A percentile compares a stretch with the other conserved stretches of the same genome.
These are phyloP conservation scores for Dendroctonus valens DNA, from an alignment of 1,140 invertebrate genomes.

Conservation along the genomic window DNA sequence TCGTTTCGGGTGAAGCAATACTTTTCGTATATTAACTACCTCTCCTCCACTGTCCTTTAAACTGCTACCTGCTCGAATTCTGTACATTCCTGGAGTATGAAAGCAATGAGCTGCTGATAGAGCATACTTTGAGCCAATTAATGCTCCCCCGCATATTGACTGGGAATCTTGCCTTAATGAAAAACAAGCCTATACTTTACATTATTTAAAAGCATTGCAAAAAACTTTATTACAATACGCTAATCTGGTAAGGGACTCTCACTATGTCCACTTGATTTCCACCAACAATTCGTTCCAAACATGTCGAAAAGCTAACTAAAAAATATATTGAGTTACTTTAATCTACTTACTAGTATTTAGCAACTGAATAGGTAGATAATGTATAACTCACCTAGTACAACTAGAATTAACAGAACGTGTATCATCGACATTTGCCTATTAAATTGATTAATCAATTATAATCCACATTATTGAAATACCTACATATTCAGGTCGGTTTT, in stretches of 20 bases:
- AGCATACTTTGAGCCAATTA: constrained; percentile 11
- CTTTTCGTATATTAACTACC: constrained; percentile 4
- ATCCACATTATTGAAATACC: too few species aligned
- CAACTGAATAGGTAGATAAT: too few species aligned
- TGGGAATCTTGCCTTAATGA: not conserved
- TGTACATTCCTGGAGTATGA: not conserved
- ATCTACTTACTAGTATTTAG: too few species aligned
- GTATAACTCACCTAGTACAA: too few species aligned
- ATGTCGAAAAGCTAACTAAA: too few species aligned
- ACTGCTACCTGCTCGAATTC: constrained; percentile 7
- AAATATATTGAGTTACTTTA: too few species aligned
- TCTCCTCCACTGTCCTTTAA: not conserved
- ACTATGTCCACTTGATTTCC: not conserved
- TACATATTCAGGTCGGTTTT: too few species aligned
- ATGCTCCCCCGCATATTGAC: constrained; percentile 10
- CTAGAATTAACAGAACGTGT: too few species aligned
- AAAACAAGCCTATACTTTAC: not conserved
- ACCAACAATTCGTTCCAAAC: constrained; percentile 1
- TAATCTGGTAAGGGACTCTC: constrained; percentile 2
- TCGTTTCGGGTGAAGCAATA: constrained; percentile 7
- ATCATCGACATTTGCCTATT: too few species aligned
- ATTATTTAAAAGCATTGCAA: not conserved
- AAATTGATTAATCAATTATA: too few species aligned
- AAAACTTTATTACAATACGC: not conserved
- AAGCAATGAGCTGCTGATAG: constrained; percentile 20